These are phyloP conservation scores for Crambe crambe DNA, from an alignment of 37 sponge, comb jelly and placozoan species.

Conservation along the genomic window DNA sequence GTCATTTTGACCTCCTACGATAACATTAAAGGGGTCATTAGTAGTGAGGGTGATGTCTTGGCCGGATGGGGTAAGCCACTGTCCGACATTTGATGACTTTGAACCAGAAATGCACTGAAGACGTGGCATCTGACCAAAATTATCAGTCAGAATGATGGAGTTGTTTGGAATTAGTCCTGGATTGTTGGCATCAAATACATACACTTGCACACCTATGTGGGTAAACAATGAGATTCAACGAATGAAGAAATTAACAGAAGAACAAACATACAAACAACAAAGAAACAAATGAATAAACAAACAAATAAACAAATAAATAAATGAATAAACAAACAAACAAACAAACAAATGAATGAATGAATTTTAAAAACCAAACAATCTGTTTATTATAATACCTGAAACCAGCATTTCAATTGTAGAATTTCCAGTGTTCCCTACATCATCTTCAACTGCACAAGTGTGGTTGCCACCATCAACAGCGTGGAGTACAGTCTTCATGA, in stretches of 20 bases:
- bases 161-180: slow-evolving; percentile 7
- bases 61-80: slow-evolving; percentile 16
- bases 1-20: not conserved
- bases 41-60: not conserved
- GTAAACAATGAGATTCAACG: not conserved
- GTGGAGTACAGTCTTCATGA: not conserved
- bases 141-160: not conserved
- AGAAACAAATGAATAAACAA: no score
- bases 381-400: no score
- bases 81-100: not conserved
- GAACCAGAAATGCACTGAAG: slow-evolving; percentile 29
- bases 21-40: slow-evolving; percentile 8
- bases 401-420: slow-evolving; percentile 1
- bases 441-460: slow-evolving; percentile 20
- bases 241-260: not conserved
- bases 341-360: not conserved
- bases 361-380: not conserved
- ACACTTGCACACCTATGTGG: slow-evolving; percentile 8
- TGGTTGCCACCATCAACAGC: slow-evolving; percentile 11
- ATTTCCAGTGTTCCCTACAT: slow-evolving; percentile 22
- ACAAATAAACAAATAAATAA: no score
- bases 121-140: slow-evolving; percentile 23
- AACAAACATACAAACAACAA: no score
- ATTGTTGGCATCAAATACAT: slow-evolving; percentile 8
- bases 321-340: no score